A percentile compares a stretch with the other conserved stretches of the same genome.
Evolutionary conservation across 2,797 vertebrate genomes (phyloP).

Genomic region (Phoebastria nigripes): DNA sequence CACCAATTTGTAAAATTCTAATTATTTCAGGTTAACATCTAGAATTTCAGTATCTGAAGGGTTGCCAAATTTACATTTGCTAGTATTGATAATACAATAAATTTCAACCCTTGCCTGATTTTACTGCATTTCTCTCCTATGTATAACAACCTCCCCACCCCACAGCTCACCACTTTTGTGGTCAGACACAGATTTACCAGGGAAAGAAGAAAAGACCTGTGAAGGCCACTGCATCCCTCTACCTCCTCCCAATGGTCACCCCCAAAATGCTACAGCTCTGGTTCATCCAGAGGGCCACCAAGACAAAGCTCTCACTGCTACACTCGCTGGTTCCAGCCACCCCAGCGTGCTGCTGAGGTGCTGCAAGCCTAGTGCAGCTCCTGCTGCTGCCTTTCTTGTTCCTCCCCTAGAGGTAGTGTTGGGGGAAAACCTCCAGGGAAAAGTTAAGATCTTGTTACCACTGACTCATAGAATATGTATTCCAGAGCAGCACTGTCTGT

Average conservation of each 20-base stretch:
- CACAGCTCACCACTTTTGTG: not conserved
- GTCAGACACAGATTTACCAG: not conserved
- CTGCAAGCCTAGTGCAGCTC: not conserved
- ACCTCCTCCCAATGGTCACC: not conserved
- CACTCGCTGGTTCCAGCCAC: not conserved
- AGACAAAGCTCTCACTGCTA: accelerated
- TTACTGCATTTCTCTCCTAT: not conserved
- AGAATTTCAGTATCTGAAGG: not conserved
- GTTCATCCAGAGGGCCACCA: not conserved
- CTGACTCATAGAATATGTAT: not conserved
- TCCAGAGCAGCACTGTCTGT: not conserved
- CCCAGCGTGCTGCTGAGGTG: accelerated
- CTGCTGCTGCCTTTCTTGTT: not conserved
- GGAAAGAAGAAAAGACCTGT: not conserved
- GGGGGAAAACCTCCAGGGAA: not conserved
- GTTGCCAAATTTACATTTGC: not conserved
- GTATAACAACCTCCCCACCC: not conserved
- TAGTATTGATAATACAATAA: not conserved
- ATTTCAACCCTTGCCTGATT: not conserved
- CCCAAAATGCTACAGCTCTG: not conserved
- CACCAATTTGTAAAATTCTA: not conserved
- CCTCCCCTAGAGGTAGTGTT: not conserved
- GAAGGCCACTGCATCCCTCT: not conserved
- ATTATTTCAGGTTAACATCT: not conserved
- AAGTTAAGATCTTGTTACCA: not conserved